A percentile compares a stretch with the other conserved stretches of the same genome.
phyloP scores from a whole-genome alignment of 2,888 invertebrate species.

The Disparrhopalites patrizii region DNA sequence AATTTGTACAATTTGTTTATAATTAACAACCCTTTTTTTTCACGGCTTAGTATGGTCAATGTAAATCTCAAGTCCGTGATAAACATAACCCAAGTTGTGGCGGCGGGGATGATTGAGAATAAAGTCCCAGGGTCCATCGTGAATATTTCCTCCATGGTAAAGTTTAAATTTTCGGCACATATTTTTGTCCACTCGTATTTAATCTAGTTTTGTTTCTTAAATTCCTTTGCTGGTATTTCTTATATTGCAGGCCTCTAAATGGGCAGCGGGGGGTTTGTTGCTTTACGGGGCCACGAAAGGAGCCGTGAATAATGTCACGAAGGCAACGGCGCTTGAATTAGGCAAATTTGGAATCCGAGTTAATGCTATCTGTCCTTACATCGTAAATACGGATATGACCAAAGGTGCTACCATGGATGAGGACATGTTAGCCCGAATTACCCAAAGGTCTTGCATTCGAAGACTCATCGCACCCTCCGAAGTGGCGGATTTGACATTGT shows the following conservation, averaged over 20 bases:
- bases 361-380: constrained; percentile 24
- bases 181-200: not conserved
- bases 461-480: constrained; percentile 6
- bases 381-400: constrained; percentile 17
- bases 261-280: not conserved
- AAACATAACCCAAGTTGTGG: constrained; percentile 19
- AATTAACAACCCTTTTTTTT: no score
- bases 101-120: constrained; percentile 6
- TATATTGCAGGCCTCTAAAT: not conserved
- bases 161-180: not conserved
- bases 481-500: constrained; percentile 20
- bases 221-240: not conserved
- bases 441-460: not conserved
- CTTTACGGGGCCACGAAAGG: constrained; percentile 19
- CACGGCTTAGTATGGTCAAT: constrained; percentile 24
- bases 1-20: no score
- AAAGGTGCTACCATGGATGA: not conserved
- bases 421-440: not conserved
- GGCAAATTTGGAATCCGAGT: constrained; percentile 22
- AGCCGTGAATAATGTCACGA: constrained; percentile 15
- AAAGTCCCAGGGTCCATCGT: constrained; percentile 32
- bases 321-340: constrained; percentile 22
- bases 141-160: constrained; percentile 30
- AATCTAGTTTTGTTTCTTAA: not conserved
- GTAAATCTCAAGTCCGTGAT: constrained; percentile 22